Conservation (phyloP, 2,113 vertebrate genomes). For the Microcebus jonahi region DNA sequence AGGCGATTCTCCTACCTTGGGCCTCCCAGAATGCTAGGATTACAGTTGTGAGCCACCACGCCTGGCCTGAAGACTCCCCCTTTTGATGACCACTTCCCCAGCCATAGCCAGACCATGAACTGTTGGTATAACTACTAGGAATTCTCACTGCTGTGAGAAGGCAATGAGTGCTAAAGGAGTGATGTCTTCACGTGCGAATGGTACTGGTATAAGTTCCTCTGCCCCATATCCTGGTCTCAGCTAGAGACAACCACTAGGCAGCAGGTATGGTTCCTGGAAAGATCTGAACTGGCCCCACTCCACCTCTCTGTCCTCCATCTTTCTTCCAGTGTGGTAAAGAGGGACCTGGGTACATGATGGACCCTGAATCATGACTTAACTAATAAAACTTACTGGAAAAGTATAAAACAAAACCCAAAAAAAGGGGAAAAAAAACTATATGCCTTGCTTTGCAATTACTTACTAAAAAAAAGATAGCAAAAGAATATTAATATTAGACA, state of each 20-base stretch:
- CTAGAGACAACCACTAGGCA: neutral
- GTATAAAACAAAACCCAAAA: neutral
- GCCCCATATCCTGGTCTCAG: constrained; percentile 86
- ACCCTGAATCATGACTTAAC: neutral
- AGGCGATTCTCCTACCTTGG: too few species aligned
- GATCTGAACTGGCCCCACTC: neutral
- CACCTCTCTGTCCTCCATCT: neutral
- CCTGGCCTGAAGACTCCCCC: constrained; percentile 81
- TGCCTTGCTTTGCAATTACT: neutral
- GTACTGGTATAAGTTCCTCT: constrained; percentile 85
- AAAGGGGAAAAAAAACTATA: neutral
- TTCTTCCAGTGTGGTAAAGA: neutral
- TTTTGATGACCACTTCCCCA: constrained; percentile 89
- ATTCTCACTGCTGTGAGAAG: constrained; percentile 87
- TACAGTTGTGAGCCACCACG: too few species aligned
- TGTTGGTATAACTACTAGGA: constrained; percentile 89
- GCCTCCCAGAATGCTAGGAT: too few species aligned
- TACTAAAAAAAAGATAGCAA: neutral
- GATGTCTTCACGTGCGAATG: constrained; percentile 86
- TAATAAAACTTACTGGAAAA: neutral
- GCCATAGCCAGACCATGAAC: constrained; percentile 90
- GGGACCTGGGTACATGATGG: neutral
- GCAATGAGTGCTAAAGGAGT: constrained; percentile 82
- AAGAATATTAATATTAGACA: constrained; percentile 1
- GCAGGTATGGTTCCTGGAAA: neutral